A percentile compares a stretch with the other conserved stretches of the same genome.
phyloP scores from a whole-genome alignment of 2,113 vertebrate genomes.

The Cephalopterus ornatus region DNA sequence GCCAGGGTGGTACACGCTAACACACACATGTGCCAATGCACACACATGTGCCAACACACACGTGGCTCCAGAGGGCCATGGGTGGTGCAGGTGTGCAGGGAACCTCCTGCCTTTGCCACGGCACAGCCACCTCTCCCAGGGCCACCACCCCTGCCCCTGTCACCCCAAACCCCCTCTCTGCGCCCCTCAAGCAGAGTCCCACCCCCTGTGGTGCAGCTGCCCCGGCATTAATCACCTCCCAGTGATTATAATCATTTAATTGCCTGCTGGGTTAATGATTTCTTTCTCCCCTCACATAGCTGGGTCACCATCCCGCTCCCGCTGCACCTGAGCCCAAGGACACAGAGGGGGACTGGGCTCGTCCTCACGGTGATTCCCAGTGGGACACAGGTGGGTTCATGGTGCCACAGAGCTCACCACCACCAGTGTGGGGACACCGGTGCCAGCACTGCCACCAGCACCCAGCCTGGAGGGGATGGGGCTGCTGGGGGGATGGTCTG shows the following conservation, averaged over 20 bases:
- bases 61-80: neutral
- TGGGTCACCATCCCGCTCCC: fast-evolving
- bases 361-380: neutral
- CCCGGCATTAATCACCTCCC: neutral
- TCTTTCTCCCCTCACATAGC: neutral
- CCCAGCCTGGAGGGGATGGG: fast-evolving
- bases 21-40: neutral
- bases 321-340: neutral
- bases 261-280: neutral
- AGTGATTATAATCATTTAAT: neutral
- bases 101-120: neutral
- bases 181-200: neutral
- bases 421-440: neutral
- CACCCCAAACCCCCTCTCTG: neutral
- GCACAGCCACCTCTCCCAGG: neutral
- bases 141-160: fast-evolving
- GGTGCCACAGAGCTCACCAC: neutral
- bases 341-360: neutral
- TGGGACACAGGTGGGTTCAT: neutral
- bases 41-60: fast-evolving
- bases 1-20: neutral
- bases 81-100: neutral
- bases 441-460: neutral
- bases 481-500: neutral
- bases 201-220: fast-evolving